Evolutionary conservation across 2,797 vertebrate species (phyloP), one percentile per base, ranked within the genome.

Genomic region (Cynopterus sphinx): DNA sequence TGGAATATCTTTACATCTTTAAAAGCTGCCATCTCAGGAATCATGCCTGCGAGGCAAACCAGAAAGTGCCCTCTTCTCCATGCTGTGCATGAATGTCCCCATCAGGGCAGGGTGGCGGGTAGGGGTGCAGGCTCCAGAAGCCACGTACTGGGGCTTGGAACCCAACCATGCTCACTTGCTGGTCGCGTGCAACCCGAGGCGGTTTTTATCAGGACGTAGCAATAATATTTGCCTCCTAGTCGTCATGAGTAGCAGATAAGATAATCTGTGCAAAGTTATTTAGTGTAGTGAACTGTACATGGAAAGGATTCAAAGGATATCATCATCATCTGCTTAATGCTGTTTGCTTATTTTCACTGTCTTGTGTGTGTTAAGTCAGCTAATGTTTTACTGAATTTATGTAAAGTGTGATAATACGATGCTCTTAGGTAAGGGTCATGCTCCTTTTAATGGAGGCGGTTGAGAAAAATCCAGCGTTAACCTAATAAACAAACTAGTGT

Each of bases 401-500:
- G 59, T 87, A 11, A 93, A 91, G 28, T 87, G n/a, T 87, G 63
- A 61, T 75, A 91, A 74, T 67, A 46, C 21, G 36, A 73, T 68
- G 2, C 51, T 74, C 57, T 90, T 17, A 41, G 43, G 10, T 74
- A 79, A 92, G 12, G 13, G 31, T 67, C 84, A 39, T 83, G 4
- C 49, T 46, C 65, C 11, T 95, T 91, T 73, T 55, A 82, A 89
- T 79, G 41, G 3, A 92, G 13, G 70, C n/a, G 55, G 19, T 9
- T 81, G 49, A 87, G 91, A 92, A 83, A 92, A 90, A 73, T 53
- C 41, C 55, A 68, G 36, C 22, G 46, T 65, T 87, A 90, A 94
- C 71, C 26, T 43, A 91, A 81, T 51, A 63, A 71, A 61, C 1
- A 53, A 43, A 49, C 46, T 15, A 49, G 13, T 49, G 13, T 82